Conservation (phyloP, 2,888 invertebrate genomes). For the Conomelus anceps region DNA sequence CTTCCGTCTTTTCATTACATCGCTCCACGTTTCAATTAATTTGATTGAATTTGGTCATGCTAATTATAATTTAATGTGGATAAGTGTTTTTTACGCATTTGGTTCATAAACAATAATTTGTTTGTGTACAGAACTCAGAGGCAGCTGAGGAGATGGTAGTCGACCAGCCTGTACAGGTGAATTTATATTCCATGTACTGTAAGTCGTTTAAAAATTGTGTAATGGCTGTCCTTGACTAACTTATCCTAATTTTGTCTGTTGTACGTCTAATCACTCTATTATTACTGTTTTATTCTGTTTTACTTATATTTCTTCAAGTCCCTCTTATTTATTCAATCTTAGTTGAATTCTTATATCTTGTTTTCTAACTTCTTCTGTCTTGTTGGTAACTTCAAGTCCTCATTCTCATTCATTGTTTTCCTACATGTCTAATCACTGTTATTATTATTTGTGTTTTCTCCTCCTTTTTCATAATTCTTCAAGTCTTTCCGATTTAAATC, state of each 20-base stretch:
- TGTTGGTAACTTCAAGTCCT: no score
- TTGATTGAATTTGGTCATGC: not conserved
- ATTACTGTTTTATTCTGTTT: no score
- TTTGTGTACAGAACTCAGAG: constrained; percentile 44
- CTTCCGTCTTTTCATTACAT: no score
- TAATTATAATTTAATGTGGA: not conserved
- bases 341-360: no score
- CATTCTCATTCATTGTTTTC: no score
- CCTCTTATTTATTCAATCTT: no score
- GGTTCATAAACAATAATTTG: not conserved
- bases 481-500: not conserved
- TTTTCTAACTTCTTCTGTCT: no score
- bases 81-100: not conserved
- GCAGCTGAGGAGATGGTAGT: constrained; percentile 49
- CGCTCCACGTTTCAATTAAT: no score
- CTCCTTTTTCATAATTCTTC: not conserved
- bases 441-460: no score
- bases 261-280: not conserved
- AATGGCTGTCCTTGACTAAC: not conserved
- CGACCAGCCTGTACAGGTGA: constrained; percentile 40
- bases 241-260: not conserved
- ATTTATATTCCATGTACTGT: constrained; percentile 23
- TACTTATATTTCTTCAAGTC: no score
- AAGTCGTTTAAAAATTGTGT: not conserved
- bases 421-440: no score